Evolutionary conservation across 2,888 invertebrate species (phyloP).

Genomic region (Nomada lathburiana): DNA sequence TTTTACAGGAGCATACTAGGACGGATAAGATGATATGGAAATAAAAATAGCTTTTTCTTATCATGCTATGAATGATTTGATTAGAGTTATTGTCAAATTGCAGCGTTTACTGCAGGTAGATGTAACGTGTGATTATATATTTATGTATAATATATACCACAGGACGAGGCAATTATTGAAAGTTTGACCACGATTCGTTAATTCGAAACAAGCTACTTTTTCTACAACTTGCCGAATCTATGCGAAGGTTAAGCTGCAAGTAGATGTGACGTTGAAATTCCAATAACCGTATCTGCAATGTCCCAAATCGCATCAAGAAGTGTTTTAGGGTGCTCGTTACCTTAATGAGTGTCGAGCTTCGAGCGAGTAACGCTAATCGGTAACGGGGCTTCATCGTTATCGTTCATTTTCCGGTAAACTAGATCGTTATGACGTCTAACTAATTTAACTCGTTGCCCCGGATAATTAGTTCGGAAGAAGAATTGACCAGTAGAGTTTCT

Average conservation of each 20-base stretch:
- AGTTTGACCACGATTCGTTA: not conserved
- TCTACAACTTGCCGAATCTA: not conserved
- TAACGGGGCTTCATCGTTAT: constrained; percentile 44
- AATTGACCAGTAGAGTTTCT: constrained; percentile 10
- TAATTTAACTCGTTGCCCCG: constrained; percentile 26
- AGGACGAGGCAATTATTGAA: too few relatives aligned
- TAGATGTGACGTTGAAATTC: not conserved
- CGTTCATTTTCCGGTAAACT: constrained; percentile 26
- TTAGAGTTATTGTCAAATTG: too few relatives aligned
- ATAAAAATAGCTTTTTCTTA: too few relatives aligned
- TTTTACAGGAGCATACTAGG: too few relatives aligned
- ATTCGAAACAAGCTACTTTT: not conserved
- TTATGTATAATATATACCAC: too few relatives aligned
- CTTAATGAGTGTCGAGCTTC: constrained; percentile 39
- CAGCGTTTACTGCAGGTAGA: too few relatives aligned
- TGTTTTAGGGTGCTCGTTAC: constrained; percentile 46
- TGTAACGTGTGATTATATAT: too few relatives aligned
- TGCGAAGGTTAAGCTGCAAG: not conserved
- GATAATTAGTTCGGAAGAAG: constrained; percentile 8
- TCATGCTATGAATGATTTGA: too few relatives aligned
- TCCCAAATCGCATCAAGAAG: constrained; percentile 24
- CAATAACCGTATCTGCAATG: constrained; percentile 20
- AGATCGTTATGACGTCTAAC: constrained; percentile 34
- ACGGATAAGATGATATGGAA: too few relatives aligned
- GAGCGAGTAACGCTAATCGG: constrained; percentile 45